These are phyloP conservation scores for Torymus tubicola DNA, from an alignment of 2,888 invertebrate species.

Conservation along the genomic window DNA sequence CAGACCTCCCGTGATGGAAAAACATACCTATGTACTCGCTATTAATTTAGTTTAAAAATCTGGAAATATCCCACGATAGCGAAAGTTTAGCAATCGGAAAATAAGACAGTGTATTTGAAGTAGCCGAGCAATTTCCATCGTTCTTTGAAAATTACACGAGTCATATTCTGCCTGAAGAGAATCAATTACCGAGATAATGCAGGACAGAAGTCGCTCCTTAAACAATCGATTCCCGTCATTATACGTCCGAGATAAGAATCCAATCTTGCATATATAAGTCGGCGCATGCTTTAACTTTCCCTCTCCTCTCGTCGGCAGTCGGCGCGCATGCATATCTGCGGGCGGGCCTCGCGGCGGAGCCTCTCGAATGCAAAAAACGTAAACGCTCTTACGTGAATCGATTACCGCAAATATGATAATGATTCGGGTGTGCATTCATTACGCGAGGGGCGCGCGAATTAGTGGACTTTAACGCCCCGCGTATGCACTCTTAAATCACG, in stretches of 20 bases:
- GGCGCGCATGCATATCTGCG: not conserved
- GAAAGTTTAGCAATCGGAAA: no score
- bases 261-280: constrained; percentile 6
- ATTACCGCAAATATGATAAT: constrained; percentile 54
- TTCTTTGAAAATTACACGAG: not conserved
- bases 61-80: not conserved
- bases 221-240: constrained; percentile 41
- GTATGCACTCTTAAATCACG: constrained; percentile 41
- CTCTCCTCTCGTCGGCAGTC: not conserved
- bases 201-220: constrained; percentile 5
- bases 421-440: constrained; percentile 34
- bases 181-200: constrained; percentile 26
- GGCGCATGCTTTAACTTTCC: constrained; percentile 37
- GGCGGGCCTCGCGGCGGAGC: not conserved
- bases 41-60: not conserved
- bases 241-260: constrained; percentile 34
- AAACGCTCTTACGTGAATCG: constrained; percentile 51
- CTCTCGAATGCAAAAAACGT: constrained; percentile 50
- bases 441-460: constrained; percentile 36
- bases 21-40: no score
- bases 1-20: no score
- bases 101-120: not conserved
- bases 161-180: not conserved
- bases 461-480: constrained; percentile 47
- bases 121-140: constrained; percentile 1